Evolutionary conservation across 2,888 invertebrate species (phyloP).

Genomic region (Nemotelus pantherinus): DNA sequence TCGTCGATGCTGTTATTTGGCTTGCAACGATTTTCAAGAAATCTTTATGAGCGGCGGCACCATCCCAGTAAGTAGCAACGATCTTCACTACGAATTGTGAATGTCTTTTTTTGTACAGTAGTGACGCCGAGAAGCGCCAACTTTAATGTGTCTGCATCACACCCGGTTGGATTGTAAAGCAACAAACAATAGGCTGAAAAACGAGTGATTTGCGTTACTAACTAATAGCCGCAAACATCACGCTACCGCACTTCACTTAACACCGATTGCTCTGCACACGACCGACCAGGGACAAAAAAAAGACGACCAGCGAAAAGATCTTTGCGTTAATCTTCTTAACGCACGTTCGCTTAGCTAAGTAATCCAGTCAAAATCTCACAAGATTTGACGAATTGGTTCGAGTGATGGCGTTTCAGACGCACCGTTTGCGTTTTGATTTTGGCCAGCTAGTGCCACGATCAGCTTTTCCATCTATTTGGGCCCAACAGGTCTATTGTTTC

Average conservation of each 20-base stretch:
- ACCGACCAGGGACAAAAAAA: no score
- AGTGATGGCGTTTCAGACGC: slow-evolving; percentile 39
- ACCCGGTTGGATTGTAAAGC: background rate
- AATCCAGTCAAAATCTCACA: slow-evolving; percentile 5
- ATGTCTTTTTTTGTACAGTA: slow-evolving; percentile 22
- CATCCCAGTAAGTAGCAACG: slow-evolving; percentile 10
- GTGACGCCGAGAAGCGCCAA: slow-evolving; percentile 20
- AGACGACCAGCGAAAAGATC: no score
- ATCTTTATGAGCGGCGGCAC: slow-evolving; percentile 28
- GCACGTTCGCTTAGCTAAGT: background rate
- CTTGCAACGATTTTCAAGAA: slow-evolving; percentile 5
- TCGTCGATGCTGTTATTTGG: background rate
- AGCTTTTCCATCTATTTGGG: background rate
- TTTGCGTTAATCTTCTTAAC: background rate
- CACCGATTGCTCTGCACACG: no score
- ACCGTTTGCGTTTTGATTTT: slow-evolving; percentile 9
- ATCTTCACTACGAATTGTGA: background rate
- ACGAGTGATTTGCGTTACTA: slow-evolving; percentile 36
- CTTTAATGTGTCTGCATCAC: slow-evolving; percentile 25
- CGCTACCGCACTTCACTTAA: slow-evolving; percentile 39
- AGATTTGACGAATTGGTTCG: slow-evolving; percentile 40
- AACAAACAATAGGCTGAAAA: slow-evolving; percentile 32
- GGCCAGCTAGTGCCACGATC: slow-evolving; percentile 23
- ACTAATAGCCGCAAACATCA: slow-evolving; percentile 32
- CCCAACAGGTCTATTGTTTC: slow-evolving; percentile 15